A percentile compares a stretch with the other conserved stretches of the same genome.
phyloP scores from a whole-genome alignment of 2,797 vertebrate genomes.

The Thamnophis elegans region DNA sequence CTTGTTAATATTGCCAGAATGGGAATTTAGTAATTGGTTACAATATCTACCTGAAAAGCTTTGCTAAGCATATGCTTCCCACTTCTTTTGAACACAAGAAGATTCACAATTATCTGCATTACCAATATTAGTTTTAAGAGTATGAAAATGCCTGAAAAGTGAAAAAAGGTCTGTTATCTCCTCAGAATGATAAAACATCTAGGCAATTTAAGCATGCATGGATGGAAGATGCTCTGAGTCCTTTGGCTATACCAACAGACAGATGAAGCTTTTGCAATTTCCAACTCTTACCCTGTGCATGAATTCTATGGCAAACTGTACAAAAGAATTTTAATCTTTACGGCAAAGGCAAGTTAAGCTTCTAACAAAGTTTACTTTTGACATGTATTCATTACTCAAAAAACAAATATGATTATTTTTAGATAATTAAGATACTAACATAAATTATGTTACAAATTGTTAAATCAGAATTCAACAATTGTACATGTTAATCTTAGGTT shows the following conservation, averaged over 20 bases:
- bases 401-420: neutral
- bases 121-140: conserved; percentile 88
- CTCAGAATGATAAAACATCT: neutral
- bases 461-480: neutral
- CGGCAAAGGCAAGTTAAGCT: neutral
- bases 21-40: neutral
- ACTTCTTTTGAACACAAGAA: conserved; percentile 96
- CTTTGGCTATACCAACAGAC: neutral
- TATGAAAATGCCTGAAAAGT: conserved; percentile 88
- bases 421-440: neutral
- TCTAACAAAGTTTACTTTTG: neutral
- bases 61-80: conserved; percentile 98
- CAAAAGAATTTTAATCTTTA: neutral
- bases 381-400: neutral
- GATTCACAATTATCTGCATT: conserved; percentile 96
- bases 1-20: neutral
- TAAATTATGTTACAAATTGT: neutral
- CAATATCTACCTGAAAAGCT: conserved; percentile 87
- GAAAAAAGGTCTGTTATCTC: conserved; percentile 25
- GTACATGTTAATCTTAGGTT: neutral
- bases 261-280: neutral
- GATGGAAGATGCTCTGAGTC: neutral
- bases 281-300: neutral
- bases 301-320: neutral
- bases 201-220: neutral